Conservation (phyloP, 1,140 invertebrate genomes). For the Drosophila fuyamai region DNA sequence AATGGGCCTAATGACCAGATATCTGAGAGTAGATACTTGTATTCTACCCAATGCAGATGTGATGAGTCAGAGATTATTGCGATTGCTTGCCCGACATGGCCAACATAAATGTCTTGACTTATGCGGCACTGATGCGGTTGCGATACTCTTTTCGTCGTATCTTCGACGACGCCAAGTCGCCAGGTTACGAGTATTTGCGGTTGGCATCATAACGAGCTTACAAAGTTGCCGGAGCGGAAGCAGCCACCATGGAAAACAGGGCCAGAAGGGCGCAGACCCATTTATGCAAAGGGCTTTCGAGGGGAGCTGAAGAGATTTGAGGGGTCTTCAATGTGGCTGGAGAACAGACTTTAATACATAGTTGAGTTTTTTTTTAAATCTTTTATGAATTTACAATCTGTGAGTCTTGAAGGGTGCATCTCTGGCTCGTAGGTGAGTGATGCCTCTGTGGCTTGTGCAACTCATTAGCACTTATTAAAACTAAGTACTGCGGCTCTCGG, state of each 20-base stretch:
- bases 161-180: conserved; percentile 30
- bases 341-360: not conserved
- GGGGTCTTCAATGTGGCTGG: conserved; percentile 2
- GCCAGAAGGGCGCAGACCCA: conserved; percentile 37
- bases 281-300: conserved; percentile 62
- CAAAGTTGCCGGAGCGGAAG: conserved; percentile 74
- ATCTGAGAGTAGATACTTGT: conserved; percentile 7
- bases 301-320: not conserved
- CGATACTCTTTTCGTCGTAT: conserved; percentile 22
- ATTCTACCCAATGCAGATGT: conserved; percentile 13
- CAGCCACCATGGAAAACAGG: conserved; percentile 21
- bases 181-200: conserved; percentile 63
- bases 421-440: conserved; percentile 6
- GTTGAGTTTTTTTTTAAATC: no score
- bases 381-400: not conserved
- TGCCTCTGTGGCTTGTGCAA: conserved; percentile 60
- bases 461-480: conserved; percentile 83
- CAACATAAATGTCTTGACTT: conserved; percentile 75
- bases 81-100: conserved; percentile 41
- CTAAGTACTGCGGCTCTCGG: conserved; percentile 38
- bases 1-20: conserved; percentile 68
- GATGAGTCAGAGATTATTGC: conserved; percentile 54
- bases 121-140: conserved; percentile 53
- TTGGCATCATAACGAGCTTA: conserved; percentile 66
- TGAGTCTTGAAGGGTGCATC: conserved; percentile 14